Evolutionary conservation across 2,888 invertebrate genomes (phyloP), one percentile per base, ranked within the genome.

Genomic region (Netelia inedita): DNA sequence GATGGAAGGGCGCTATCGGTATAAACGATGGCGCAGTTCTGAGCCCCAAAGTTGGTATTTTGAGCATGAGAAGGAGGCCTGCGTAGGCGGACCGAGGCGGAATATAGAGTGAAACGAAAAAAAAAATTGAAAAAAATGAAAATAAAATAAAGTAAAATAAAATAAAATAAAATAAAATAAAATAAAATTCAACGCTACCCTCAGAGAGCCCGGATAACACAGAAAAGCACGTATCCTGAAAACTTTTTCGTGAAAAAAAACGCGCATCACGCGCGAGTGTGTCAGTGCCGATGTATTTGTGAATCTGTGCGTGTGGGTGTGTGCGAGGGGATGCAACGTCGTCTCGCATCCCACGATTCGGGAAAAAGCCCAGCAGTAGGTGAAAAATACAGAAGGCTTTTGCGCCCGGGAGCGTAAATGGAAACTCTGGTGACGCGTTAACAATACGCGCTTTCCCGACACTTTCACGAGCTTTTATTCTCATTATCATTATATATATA

Each of bases 401-500:
- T 66, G 46, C 43, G 28, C 57, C 57, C 43, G 14, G 57, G 19
- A 79, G 63, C 57, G 65, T 50, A 82, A 85, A 85, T 79, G 82
- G 65, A 74, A 85, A 66, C 69, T 74, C 65, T 71, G 79, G 82
- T 82, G 82, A 85, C 82, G 74, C 79, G 85, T 85, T 82, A 85
- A 85, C 82, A 85, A 85, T 82, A 57, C 16, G 57, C 19, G 19
- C 55, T 55, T 6, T 46, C 14, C 6, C 43, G 78, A 79, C 74
- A 82, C 73, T 78, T 57, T 71, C 82, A 50, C 79, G 50, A 79
- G 82, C 82, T 82, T 85, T 85, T 66, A 71, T 81, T 43, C 53
- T 50, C 19, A 61, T 71, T 78, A 28, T 59, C 57, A 71, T 21
- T 63, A 66, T 55, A 50, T 55, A 35, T 14, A 2, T 19, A 19